A percentile compares a stretch with the other conserved stretches of the same genome.
These are phyloP conservation scores for Ia io DNA, from an alignment of 2,113 vertebrate species.

Conservation along the genomic window DNA sequence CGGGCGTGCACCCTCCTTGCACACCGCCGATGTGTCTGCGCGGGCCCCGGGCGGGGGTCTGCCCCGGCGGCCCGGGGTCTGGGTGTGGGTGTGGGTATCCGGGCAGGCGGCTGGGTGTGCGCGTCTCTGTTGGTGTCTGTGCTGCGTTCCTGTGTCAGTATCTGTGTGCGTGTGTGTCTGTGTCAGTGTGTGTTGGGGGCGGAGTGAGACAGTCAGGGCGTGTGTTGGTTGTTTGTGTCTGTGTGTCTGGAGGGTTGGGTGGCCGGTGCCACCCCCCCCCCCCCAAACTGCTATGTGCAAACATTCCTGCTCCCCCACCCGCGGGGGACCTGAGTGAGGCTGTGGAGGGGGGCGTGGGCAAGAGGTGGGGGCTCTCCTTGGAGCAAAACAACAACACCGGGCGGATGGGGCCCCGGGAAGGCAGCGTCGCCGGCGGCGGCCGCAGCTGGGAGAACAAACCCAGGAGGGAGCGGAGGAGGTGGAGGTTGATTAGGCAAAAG, in stretches of 20 bases:
- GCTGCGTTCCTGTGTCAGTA: constrained; percentile 62
- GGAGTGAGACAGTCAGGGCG: constrained; percentile 75
- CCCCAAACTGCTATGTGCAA: constrained; percentile 66
- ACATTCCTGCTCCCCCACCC: constrained; percentile 44
- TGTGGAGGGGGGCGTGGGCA: constrained; percentile 67
- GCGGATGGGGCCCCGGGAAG: background rate
- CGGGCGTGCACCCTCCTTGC: background rate
- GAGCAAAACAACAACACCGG: constrained; percentile 74
- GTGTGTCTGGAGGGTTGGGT: constrained; percentile 59
- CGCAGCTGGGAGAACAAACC: constrained; percentile 13
- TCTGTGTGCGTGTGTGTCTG: constrained; percentile 67
- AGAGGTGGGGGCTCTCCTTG: constrained; percentile 40
- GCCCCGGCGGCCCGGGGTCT: background rate
- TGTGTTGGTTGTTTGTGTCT: constrained; percentile 70
- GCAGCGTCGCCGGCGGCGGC: background rate
- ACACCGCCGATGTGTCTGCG: constrained; percentile 24
- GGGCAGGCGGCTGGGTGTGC: constrained; percentile 52
- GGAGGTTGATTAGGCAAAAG: background rate
- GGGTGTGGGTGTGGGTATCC: constrained; percentile 44
- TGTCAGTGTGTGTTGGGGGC: constrained; percentile 74
- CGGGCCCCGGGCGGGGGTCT: background rate
- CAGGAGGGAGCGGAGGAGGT: background rate
- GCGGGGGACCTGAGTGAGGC: constrained; percentile 54
- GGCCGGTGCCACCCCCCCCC: constrained; percentile 34
- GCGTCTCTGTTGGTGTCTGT: constrained; percentile 67